phyloP scores from a whole-genome alignment of 2,797 vertebrate species.

The Sebastes oblongus region DNA sequence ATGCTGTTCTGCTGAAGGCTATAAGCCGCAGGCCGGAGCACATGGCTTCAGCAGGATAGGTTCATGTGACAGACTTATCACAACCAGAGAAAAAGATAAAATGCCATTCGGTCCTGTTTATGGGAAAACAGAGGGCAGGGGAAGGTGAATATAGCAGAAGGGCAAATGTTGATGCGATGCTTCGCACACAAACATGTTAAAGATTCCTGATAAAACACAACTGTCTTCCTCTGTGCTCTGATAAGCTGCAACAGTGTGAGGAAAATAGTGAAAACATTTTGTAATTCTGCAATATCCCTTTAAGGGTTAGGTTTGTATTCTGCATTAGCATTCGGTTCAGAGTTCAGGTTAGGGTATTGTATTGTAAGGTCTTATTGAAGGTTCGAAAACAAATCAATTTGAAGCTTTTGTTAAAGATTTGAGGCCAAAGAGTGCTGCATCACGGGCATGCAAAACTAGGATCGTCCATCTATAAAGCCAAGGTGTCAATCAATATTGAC shows the following conservation, averaged over 20 bases:
- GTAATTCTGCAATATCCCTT: neutral
- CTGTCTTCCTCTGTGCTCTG: neutral
- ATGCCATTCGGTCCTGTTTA: constrained; percentile 28
- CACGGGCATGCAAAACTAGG: constrained; percentile 37
- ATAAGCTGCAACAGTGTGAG: neutral
- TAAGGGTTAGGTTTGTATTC: neutral
- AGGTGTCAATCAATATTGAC: constrained; percentile 72
- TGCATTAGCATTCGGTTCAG: neutral
- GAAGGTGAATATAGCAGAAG: neutral
- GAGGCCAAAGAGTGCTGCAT: constrained; percentile 23
- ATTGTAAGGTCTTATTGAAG: neutral
- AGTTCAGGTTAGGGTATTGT: neutral
- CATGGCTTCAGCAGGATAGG: neutral
- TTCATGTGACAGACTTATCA: constrained; percentile 33
- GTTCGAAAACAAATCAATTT: constrained; percentile 36
- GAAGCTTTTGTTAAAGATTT: constrained; percentile 37
- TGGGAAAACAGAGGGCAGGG: constrained; percentile 21
- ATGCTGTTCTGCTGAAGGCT: constrained; percentile 11
- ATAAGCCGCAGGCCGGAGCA: neutral
- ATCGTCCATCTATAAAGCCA: constrained; percentile 36
- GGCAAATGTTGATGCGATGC: constrained; percentile 1
- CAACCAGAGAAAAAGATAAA: constrained; percentile 34
- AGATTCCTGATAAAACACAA: constrained; percentile 26
- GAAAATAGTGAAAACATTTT: neutral
- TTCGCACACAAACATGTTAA: constrained; percentile 4